A percentile compares a stretch with the other conserved stretches of the same genome.
These are phyloP conservation scores for Scyliorhinus canicula DNA, from an alignment of 2,797 vertebrate genomes.

Conservation along the genomic window DNA sequence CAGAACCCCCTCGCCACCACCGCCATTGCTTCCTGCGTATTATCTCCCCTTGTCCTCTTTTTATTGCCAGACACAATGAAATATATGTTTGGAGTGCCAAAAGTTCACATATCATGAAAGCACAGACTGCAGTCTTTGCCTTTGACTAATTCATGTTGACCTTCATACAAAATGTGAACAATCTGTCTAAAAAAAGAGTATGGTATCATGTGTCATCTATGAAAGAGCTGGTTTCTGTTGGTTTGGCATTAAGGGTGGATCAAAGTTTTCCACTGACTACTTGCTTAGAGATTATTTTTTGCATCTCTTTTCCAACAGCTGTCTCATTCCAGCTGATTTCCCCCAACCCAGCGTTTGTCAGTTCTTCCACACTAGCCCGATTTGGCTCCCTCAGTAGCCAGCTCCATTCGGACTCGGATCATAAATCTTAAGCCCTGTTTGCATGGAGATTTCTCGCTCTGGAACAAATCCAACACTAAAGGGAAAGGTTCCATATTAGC, in stretches of 20 bases:
- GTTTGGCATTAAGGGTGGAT: slow-evolving; percentile 35
- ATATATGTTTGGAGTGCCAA: slow-evolving; percentile 28
- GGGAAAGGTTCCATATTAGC: slow-evolving; percentile 33
- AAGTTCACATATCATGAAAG: slow-evolving; percentile 36
- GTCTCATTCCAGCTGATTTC: slow-evolving; percentile 30
- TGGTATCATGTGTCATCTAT: slow-evolving; percentile 34
- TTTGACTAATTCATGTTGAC: slow-evolving; percentile 37
- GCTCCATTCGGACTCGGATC: slow-evolving; percentile 29
- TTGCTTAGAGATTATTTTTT: slow-evolving; percentile 32
- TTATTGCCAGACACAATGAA: slow-evolving; percentile 26
- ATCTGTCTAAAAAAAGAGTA: slow-evolving; percentile 36
- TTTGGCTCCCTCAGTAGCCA: slow-evolving; percentile 33
- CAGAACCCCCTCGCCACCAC: neutral
- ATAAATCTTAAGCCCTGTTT: slow-evolving; percentile 37
- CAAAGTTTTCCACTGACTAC: slow-evolving; percentile 31
- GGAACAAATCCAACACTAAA: slow-evolving; percentile 38
- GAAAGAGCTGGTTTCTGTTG: slow-evolving; percentile 35
- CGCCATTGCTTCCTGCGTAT: neutral
- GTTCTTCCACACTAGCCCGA: slow-evolving; percentile 30
- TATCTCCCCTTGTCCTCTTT: slow-evolving; percentile 24
- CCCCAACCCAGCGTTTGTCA: slow-evolving; percentile 29
- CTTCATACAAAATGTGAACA: slow-evolving; percentile 39
- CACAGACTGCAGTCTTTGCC: slow-evolving; percentile 22
- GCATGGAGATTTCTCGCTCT: slow-evolving; percentile 31
- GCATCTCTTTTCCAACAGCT: slow-evolving; percentile 37